Evolutionary conservation across 1,140 invertebrate genomes (phyloP).

Genomic region (Periplaneta americana): DNA sequence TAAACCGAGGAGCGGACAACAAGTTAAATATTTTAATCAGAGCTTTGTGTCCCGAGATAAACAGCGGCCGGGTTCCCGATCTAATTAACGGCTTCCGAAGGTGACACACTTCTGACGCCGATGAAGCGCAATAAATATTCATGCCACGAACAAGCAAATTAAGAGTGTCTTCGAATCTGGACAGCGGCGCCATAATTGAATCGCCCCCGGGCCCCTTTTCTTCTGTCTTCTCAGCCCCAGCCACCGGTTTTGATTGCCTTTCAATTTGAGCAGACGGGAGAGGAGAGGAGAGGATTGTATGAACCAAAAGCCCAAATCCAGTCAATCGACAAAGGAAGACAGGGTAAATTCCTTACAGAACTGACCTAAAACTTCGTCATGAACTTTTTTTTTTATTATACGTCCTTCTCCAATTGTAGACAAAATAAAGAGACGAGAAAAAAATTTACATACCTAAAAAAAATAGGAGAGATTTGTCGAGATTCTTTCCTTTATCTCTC

Average conservation of each 20-base stretch:
- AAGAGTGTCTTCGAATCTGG: no score
- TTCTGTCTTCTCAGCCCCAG: not conserved
- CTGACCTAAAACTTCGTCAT: not conserved
- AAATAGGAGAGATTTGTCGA: not conserved
- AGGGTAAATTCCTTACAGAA: not conserved
- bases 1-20: no score
- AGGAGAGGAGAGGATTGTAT: not conserved
- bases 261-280: not conserved
- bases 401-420: constrained; percentile 5
- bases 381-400: constrained; percentile 7
- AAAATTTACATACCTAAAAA: constrained; percentile 13
- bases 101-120: no score
- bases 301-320: not conserved
- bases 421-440: not conserved
- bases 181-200: no score
- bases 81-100: no score
- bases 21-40: no score
- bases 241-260: not conserved
- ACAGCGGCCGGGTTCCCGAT: no score
- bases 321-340: not conserved
- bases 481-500: not conserved
- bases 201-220: no score
- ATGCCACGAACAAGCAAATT: no score
- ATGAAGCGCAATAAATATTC: no score
- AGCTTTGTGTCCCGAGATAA: no score